Conservation (phyloP, 2,797 vertebrate genomes). For the Tachyglossus aculeatus region DNA sequence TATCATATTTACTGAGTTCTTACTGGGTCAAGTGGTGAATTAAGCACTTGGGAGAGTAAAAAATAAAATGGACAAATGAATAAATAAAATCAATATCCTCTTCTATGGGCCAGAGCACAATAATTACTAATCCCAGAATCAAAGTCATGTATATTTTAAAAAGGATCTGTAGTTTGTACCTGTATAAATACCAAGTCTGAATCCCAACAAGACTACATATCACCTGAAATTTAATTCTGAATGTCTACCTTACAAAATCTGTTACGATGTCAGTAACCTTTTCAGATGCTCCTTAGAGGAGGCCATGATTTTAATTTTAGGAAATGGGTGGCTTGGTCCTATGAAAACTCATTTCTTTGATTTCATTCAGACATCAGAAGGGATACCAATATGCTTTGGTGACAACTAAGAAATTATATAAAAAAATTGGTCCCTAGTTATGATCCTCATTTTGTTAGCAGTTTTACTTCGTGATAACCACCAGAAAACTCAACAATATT, state of each 20-base stretch:
- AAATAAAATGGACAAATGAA: too few relatives aligned
- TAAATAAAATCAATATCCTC: too few relatives aligned
- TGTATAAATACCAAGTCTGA: too few relatives aligned
- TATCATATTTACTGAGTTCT: too few relatives aligned
- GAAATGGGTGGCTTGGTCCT: not conserved
- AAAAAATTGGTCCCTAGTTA: not conserved
- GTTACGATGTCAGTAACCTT: not conserved
- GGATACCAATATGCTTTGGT: not conserved
- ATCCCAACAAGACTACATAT: too few relatives aligned
- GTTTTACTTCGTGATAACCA: conserved; percentile 14
- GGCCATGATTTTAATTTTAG: not conserved
- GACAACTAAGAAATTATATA: not conserved
- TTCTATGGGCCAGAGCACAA: too few relatives aligned
- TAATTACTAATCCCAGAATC: too few relatives aligned
- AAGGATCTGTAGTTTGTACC: too few relatives aligned
- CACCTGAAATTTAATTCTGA: too few relatives aligned
- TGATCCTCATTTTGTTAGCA: conserved; percentile 8
- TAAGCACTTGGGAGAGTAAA: too few relatives aligned
- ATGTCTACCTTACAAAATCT: not conserved
- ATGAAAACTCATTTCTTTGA: not conserved
- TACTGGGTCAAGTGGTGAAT: too few relatives aligned
- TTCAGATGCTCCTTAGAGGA: not conserved
- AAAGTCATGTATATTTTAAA: too few relatives aligned
- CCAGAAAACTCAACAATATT: conserved; percentile 18
- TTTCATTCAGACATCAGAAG: conserved; percentile 23